These are phyloP conservation scores for Clarias fuscus DNA, from an alignment of 2,797 vertebrate genomes.

Conservation along the genomic window DNA sequence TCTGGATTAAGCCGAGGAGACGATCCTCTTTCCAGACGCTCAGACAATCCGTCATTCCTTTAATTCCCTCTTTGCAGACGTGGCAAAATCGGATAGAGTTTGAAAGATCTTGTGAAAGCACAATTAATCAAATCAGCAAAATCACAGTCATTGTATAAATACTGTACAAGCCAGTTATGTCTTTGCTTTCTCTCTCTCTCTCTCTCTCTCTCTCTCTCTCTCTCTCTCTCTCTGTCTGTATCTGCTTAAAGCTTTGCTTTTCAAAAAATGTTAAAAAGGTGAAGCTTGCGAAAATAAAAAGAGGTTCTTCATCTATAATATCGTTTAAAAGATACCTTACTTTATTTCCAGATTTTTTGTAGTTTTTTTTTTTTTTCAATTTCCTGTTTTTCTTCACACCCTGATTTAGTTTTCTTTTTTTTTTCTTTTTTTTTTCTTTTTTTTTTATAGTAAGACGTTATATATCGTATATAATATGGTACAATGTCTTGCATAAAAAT, in stretches of 20 bases:
- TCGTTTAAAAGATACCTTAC: background rate
- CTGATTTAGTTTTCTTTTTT: background rate
- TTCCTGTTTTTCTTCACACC: background rate
- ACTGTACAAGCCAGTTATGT: background rate
- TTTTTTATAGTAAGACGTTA: background rate
- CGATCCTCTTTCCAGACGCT: background rate
- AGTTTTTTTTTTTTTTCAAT: background rate
- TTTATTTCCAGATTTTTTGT: background rate
- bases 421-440: too few species aligned
- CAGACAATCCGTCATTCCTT: slow-evolving; percentile 22
- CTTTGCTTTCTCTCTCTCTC: background rate
- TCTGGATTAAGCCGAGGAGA: background rate
- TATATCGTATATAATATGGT: background rate
- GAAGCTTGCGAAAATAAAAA: background rate
- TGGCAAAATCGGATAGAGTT: background rate
- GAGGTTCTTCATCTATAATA: too few species aligned
- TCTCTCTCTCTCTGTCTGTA: background rate
- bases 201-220: background rate
- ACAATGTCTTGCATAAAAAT: background rate
- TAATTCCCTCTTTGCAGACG: background rate
- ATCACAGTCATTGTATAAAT: too few species aligned
- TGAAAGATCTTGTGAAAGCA: slow-evolving; percentile 19
- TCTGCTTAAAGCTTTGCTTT: background rate
- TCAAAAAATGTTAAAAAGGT: background rate
- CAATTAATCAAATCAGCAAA: background rate